Percentiles rank a stretch among this genome's conserved stretches.
Evolutionary conservation across 1,140 invertebrate genomes (phyloP).

Genomic region (Leucophenga varia): DNA sequence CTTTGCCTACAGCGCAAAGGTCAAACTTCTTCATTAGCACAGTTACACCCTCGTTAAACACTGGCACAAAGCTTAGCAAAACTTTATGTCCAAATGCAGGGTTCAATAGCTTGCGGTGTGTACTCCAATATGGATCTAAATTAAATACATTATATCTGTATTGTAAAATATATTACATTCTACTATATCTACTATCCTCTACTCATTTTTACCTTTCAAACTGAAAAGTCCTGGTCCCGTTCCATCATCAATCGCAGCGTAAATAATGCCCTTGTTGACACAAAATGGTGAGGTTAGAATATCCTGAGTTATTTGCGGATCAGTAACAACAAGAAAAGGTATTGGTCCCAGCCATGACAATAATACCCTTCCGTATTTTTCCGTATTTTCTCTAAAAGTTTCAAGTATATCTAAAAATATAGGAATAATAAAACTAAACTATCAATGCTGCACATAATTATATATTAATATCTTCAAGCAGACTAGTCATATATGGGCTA

Average conservation of each 20-base stretch:
- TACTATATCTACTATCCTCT: too few relatives aligned
- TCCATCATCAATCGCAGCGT: conserved; percentile 39
- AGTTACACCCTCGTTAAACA: conserved; percentile 29
- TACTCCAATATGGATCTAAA: conserved; percentile 27
- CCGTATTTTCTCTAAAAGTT: conserved; percentile 23
- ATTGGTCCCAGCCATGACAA: conserved; percentile 46
- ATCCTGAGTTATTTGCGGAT: conserved; percentile 42
- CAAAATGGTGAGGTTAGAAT: conserved; percentile 46
- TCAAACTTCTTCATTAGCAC: conserved; percentile 19
- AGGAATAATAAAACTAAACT: too few relatives aligned
- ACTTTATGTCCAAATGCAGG: conserved; percentile 26
- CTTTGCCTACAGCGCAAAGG: conserved; percentile 1
- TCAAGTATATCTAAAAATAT: conserved; percentile 32
- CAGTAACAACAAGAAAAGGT: conserved; percentile 38
- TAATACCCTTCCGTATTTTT: conserved; percentile 30
- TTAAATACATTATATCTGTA: background rate
- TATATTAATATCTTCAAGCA: too few relatives aligned
- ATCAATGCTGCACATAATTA: too few relatives aligned
- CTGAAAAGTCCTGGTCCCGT: conserved; percentile 42
- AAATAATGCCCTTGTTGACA: conserved; percentile 45
- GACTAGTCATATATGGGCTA: too few relatives aligned
- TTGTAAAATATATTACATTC: too few relatives aligned
- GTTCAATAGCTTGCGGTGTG: conserved; percentile 32
- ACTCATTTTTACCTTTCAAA: conserved; percentile 31
- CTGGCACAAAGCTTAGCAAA: conserved; percentile 31